Evolutionary conservation across 2,888 invertebrate genomes (phyloP).

Genomic region (Oligia latruncula): DNA sequence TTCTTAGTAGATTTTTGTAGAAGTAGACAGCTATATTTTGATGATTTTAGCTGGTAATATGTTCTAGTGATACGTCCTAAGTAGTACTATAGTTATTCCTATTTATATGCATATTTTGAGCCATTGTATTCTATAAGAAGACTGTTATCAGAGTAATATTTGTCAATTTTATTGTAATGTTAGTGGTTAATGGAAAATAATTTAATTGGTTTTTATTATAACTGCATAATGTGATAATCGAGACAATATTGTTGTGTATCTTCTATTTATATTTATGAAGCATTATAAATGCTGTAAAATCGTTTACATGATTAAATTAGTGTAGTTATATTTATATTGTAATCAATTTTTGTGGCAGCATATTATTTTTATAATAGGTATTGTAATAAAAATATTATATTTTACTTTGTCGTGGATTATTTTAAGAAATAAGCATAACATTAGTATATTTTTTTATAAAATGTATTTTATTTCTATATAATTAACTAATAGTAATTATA

Average conservation of each 20-base stretch:
- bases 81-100: slow-evolving; percentile 51
- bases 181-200: slow-evolving; percentile 51
- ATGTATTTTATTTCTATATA: slow-evolving; percentile 38
- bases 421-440: slow-evolving; percentile 27
- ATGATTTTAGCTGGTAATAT: slow-evolving; percentile 42
- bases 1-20: slow-evolving; percentile 27
- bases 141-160: slow-evolving; percentile 65
- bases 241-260: slow-evolving; percentile 69
- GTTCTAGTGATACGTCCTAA: slow-evolving; percentile 55
- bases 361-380: slow-evolving; percentile 48
- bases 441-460: slow-evolving; percentile 16
- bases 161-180: slow-evolving; percentile 58
- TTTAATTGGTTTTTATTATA: slow-evolving; percentile 61
- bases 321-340: slow-evolving; percentile 41
- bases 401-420: slow-evolving; percentile 29
- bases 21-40: slow-evolving; percentile 37
- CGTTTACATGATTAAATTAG: slow-evolving; percentile 40
- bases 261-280: slow-evolving; percentile 70
- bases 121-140: slow-evolving; percentile 66
- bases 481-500: slow-evolving; percentile 62
- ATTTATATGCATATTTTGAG: slow-evolving; percentile 57
- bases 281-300: slow-evolving; percentile 76
- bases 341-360: slow-evolving; percentile 55
- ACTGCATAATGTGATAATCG: slow-evolving; percentile 65
- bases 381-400: slow-evolving; percentile 56